These are phyloP conservation scores for Biston betularia DNA, from an alignment of 2,888 invertebrate genomes.

Conservation along the genomic window DNA sequence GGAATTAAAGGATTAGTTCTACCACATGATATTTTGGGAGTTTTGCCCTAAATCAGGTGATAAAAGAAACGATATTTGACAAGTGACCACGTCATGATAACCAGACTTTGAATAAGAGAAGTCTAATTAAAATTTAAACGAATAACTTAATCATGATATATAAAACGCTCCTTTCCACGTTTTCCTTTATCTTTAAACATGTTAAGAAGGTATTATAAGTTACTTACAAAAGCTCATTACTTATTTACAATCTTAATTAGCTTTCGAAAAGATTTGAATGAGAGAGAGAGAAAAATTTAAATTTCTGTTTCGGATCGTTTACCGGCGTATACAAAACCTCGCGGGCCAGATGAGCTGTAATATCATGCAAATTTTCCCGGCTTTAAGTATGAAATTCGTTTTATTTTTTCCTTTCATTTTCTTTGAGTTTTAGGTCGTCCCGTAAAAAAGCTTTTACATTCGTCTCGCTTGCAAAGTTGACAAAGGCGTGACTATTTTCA, in stretches of 20 bases:
- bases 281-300: slow-evolving; percentile 57
- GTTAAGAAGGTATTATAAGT: slow-evolving; percentile 1
- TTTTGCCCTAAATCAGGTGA: no score
- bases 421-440: slow-evolving; percentile 65
- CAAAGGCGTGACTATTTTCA: slow-evolving; percentile 69
- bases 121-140: no score
- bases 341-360: slow-evolving; percentile 69
- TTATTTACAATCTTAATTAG: slow-evolving; percentile 56
- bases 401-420: slow-evolving; percentile 71
- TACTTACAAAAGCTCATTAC: slow-evolving; percentile 23
- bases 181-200: not conserved
- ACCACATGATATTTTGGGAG: no score
- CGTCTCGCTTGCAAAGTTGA: slow-evolving; percentile 74
- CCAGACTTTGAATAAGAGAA: no score
- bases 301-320: slow-evolving; percentile 71
- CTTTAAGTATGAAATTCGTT: slow-evolving; percentile 75
- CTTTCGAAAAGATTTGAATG: slow-evolving; percentile 37
- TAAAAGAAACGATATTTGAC: no score
- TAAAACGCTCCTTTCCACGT: not conserved
- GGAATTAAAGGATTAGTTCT: no score
- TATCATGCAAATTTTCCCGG: slow-evolving; percentile 79
- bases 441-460: slow-evolving; percentile 77
- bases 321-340: slow-evolving; percentile 63
- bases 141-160: no score
- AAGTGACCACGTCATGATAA: no score